These are phyloP conservation scores for Callinectes sapidus DNA, from an alignment of 2,888 invertebrate genomes.

Conservation along the genomic window DNA sequence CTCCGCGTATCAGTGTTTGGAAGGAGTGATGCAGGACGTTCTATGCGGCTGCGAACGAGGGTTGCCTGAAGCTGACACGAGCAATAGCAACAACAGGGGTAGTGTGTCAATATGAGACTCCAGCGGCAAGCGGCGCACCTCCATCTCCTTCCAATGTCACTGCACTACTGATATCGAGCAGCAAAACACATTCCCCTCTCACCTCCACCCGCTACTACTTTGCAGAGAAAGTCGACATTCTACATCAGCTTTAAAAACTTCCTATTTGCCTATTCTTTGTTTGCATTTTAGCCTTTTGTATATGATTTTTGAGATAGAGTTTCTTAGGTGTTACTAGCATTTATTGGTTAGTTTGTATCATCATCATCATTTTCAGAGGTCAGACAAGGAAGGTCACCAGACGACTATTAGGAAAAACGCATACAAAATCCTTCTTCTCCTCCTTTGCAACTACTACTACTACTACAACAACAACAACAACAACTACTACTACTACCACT, in stretches of 20 bases:
- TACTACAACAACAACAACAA: background rate
- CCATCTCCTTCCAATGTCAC: background rate
- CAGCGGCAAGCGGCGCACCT: background rate
- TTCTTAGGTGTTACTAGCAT: no score
- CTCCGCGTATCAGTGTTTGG: background rate
- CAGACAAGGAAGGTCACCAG: background rate
- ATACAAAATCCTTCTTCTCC: background rate
- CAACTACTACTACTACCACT: background rate
- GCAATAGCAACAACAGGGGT: background rate
- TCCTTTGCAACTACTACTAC: background rate
- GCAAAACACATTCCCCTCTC: background rate
- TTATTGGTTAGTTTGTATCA: no score
- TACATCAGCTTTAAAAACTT: background rate
- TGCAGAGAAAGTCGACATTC: background rate
- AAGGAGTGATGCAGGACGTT: background rate
- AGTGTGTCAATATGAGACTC: background rate
- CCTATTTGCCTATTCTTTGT: no score
- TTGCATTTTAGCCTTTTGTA: no score
- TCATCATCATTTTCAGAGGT: background rate
- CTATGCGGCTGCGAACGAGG: background rate
- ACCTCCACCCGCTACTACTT: background rate
- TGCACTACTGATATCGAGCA: background rate
- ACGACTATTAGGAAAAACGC: background rate
- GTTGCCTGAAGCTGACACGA: background rate
- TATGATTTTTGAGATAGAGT: no score